A percentile compares a stretch with the other conserved stretches of the same genome.
Conservation (phyloP, 2,888 invertebrate species). For the Anagyrus pseudococci region DNA sequence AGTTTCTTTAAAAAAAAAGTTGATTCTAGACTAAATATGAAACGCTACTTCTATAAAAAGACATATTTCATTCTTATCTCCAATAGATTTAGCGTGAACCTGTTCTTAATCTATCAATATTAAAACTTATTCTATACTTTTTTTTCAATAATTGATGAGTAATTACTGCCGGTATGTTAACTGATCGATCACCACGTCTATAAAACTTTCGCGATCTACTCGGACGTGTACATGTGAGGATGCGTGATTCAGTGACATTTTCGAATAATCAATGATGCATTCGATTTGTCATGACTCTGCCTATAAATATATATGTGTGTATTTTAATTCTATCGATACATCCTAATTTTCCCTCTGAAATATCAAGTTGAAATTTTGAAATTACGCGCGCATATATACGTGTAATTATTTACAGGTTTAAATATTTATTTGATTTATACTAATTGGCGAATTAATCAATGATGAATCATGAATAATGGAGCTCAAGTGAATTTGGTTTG, state of each 20-base stretch:
- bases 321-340: background rate
- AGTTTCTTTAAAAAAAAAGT: too few species aligned
- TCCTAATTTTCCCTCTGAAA: too few species aligned
- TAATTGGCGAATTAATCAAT: background rate
- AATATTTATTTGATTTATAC: background rate
- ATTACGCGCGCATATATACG: background rate
- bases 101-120: background rate
- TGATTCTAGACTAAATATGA: background rate
- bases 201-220: background rate
- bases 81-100: constrained; percentile 9
- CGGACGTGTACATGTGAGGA: constrained; percentile 25
- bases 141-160: too few species aligned
- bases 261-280: background rate
- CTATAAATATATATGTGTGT: too few species aligned
- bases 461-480: too few species aligned
- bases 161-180: too few species aligned
- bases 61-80: background rate
- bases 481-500: background rate
- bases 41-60: background rate
- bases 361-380: background rate
- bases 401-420: background rate
- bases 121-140: background rate
- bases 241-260: background rate
- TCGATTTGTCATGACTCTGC: background rate
- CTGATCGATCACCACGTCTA: too few species aligned